These are phyloP conservation scores for Argopecten irradians DNA, from an alignment of 1,140 invertebrate genomes.

Conservation along the genomic window DNA sequence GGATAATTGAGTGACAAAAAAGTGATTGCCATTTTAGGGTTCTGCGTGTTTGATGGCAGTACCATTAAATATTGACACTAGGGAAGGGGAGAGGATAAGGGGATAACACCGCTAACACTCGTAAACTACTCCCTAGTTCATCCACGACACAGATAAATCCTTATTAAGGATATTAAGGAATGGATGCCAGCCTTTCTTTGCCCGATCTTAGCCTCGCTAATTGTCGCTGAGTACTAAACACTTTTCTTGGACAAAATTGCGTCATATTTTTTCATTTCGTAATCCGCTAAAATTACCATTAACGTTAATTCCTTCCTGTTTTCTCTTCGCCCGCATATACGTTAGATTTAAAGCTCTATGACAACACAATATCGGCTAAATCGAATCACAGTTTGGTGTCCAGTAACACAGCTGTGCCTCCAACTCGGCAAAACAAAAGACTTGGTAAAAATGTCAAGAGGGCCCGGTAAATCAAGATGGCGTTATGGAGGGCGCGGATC, in stretches of 20 bases:
- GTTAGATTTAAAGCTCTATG: not conserved
- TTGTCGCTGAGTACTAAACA: not conserved
- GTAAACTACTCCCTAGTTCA: not conserved
- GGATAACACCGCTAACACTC: not conserved
- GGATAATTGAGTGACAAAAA: not conserved
- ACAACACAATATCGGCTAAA: not conserved
- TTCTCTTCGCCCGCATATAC: not conserved
- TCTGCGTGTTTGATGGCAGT: not conserved
- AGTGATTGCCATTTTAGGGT: not conserved
- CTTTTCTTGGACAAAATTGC: constrained; percentile 2
- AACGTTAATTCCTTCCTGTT: constrained; percentile 15
- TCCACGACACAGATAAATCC: not conserved
- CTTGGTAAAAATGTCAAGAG: not conserved
- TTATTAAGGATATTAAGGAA: not conserved
- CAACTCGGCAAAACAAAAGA: not conserved
- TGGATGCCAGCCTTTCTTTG: not conserved
- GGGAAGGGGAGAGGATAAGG: not conserved
- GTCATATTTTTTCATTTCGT: not conserved
- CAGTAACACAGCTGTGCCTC: not conserved
- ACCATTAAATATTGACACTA: constrained; percentile 7
- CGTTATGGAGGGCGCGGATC: not conserved
- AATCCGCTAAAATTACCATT: constrained; percentile 9
- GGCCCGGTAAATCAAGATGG: not conserved
- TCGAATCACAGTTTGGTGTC: constrained; percentile 2
- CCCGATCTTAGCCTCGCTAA: not conserved